Percentiles rank a stretch among this genome's conserved stretches.
Conservation (phyloP, 2,888 invertebrate species). For the Clitarchus hookeri region DNA sequence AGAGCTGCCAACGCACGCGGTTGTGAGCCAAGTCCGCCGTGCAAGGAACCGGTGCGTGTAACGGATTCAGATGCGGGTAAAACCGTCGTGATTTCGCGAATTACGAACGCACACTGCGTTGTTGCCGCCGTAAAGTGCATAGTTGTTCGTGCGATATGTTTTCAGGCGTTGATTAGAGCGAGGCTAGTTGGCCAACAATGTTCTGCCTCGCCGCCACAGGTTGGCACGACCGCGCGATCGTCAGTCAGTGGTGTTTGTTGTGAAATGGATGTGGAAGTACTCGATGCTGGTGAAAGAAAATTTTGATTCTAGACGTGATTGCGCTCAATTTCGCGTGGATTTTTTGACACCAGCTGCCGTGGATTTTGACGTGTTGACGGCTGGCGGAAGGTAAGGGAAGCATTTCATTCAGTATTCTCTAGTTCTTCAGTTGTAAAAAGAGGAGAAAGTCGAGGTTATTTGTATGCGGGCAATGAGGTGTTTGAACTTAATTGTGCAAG, state of each 20-base stretch:
- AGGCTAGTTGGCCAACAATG: not conserved
- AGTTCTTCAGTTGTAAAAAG: not conserved
- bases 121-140: not conserved
- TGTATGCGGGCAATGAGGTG: not conserved
- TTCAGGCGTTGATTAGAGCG: not conserved
- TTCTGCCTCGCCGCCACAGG: not conserved
- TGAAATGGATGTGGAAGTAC: not conserved
- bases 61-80: not conserved
- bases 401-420: not conserved
- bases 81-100: not conserved
- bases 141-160: not conserved
- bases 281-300: not conserved
- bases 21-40: not conserved
- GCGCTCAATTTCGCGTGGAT: not conserved
- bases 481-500: not conserved
- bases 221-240: not conserved
- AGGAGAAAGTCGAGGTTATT: not conserved
- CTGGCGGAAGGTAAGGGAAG: not conserved
- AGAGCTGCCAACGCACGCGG: not conserved
- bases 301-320: not conserved
- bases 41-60: not conserved
- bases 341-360: not conserved
- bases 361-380: not conserved
- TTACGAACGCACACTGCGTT: not conserved
- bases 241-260: not conserved